Percentiles rank a stretch among this genome's conserved stretches.
These are phyloP conservation scores for Drosophila rufa DNA, from an alignment of 1,140 invertebrate species.

Conservation along the genomic window DNA sequence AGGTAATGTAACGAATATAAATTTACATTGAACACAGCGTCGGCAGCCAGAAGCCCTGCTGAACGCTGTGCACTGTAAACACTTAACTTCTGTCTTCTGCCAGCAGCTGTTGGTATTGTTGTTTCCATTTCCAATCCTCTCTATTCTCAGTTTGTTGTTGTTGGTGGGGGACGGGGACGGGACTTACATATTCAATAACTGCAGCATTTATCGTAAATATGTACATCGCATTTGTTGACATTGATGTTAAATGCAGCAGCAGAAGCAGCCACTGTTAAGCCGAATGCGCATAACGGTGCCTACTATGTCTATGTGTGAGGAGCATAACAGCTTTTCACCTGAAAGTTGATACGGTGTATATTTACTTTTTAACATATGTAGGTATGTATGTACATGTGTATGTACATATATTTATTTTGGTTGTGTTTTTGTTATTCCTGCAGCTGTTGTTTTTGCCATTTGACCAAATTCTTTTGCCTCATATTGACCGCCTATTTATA, in stretches of 20 bases:
- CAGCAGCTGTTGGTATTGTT: constrained; percentile 22
- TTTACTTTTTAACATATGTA: constrained; percentile 21
- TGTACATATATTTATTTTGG: constrained; percentile 34
- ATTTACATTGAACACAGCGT: constrained; percentile 43
- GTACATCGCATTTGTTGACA: constrained; percentile 54
- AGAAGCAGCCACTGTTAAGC: constrained; percentile 27
- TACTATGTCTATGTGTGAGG: constrained; percentile 32
- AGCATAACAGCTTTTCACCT: constrained; percentile 36
- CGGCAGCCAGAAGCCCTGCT: neutral
- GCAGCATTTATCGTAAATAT: constrained; percentile 23
- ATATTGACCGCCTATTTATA: constrained; percentile 70
- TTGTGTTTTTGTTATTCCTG: constrained; percentile 29
- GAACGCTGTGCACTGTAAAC: neutral
- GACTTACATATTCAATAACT: constrained; percentile 50
- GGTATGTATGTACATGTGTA: neutral
- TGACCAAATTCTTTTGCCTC: constrained; percentile 65
- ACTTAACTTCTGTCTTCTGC: constrained; percentile 2
- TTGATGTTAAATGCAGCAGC: constrained; percentile 44
- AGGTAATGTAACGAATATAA: constrained; percentile 72
- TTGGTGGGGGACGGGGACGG: neutral
- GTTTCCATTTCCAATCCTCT: neutral
- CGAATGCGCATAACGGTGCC: constrained; percentile 54
- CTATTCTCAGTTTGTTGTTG: constrained; percentile 18
- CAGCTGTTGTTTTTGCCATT: constrained; percentile 55
- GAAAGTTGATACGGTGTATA: constrained; percentile 15